A percentile compares a stretch with the other conserved stretches of the same genome.
phyloP scores from a whole-genome alignment of 2,888 invertebrate genomes.

The Notodonta ziczac region DNA sequence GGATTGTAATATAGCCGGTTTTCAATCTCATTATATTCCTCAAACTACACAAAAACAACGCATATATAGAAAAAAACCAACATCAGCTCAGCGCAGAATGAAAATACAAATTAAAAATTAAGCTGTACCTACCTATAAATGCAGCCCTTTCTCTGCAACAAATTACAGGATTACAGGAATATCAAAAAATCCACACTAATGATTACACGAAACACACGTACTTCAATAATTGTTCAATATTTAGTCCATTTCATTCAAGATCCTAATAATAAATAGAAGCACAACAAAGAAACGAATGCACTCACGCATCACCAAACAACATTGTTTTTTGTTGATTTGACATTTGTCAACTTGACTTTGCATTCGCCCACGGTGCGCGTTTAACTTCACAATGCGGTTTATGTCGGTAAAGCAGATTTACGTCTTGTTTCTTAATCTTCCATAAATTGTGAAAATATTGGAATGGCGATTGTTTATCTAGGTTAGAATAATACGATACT shows the following conservation, averaged over 20 bases:
- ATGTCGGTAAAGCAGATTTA: too few relatives aligned
- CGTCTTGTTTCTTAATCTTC: too few relatives aligned
- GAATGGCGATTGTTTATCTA: too few relatives aligned
- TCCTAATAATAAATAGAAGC: conserved; percentile 13
- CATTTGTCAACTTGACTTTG: too few relatives aligned
- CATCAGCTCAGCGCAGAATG: conserved; percentile 5
- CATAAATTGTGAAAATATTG: too few relatives aligned
- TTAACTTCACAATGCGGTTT: too few relatives aligned
- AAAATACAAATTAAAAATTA: conserved; percentile 34
- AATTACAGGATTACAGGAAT: conserved; percentile 12
- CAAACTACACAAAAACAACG: not conserved
- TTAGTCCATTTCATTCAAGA: conserved; percentile 32
- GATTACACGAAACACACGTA: conserved; percentile 21
- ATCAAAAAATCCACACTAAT: conserved; percentile 9
- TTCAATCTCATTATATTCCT: not conserved
- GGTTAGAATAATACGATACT: too few relatives aligned
- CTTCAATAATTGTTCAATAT: conserved; percentile 9
- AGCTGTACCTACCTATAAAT: conserved; percentile 25
- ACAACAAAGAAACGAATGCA: conserved; percentile 13
- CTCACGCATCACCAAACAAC: conserved; percentile 1
- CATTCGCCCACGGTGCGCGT: too few relatives aligned
- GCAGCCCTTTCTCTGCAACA: conserved; percentile 9
- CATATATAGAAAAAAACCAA: not conserved
- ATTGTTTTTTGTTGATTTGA: not conserved
- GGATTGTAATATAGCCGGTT: not conserved